Conservation (phyloP, 2,888 invertebrate species). For the Lithophane leautieri region DNA sequence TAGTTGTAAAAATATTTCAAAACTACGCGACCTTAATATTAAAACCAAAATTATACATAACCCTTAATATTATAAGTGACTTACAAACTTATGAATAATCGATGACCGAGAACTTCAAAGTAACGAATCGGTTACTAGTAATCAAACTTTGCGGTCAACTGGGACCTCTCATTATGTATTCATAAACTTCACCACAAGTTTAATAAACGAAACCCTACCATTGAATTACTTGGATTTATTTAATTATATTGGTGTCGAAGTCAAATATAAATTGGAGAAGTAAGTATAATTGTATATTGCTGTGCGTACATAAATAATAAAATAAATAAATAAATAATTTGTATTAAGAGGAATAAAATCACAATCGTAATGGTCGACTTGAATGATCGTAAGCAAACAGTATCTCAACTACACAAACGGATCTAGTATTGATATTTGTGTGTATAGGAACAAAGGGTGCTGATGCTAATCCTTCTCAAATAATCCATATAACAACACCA, state of each 20-base stretch:
- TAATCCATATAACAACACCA: slow-evolving; percentile 3
- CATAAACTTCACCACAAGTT: slow-evolving; percentile 41
- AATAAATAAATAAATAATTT: no score
- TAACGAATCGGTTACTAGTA: slow-evolving; percentile 39
- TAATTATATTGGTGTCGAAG: slow-evolving; percentile 10
- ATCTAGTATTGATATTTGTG: slow-evolving; percentile 16
- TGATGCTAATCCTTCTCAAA: slow-evolving; percentile 18
- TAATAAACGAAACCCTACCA: slow-evolving; percentile 29
- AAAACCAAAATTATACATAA: slow-evolving; percentile 10
- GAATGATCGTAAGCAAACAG: neutral
- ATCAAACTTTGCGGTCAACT: slow-evolving; percentile 51
- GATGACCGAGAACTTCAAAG: slow-evolving; percentile 31
- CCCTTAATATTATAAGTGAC: slow-evolving; percentile 32
- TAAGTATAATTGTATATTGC: no score
- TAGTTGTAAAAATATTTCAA: neutral
- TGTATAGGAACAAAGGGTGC: neutral
- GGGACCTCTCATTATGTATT: slow-evolving; percentile 45
- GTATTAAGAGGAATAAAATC: slow-evolving; percentile 3
- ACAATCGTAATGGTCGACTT: neutral
- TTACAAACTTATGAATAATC: slow-evolving; percentile 39
- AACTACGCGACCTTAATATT: slow-evolving; percentile 10
- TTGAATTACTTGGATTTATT: slow-evolving; percentile 28
- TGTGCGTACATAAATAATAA: no score
- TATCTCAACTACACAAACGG: neutral
- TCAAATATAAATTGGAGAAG: slow-evolving; percentile 7